phyloP scores from a whole-genome alignment of 2,113 vertebrate genomes.

The Alouatta palliata region DNA sequence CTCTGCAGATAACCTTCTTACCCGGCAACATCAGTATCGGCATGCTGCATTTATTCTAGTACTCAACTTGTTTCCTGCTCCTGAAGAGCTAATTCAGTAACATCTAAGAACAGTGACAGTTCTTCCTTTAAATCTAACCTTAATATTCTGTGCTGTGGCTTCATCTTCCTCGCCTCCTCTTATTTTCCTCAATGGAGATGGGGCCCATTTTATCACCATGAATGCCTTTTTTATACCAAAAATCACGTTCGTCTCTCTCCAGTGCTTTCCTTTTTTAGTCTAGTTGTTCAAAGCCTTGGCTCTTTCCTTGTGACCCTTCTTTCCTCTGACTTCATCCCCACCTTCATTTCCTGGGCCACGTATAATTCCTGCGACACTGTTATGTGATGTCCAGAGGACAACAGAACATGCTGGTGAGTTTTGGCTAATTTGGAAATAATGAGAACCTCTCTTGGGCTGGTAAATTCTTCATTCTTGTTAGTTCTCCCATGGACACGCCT shows the following conservation, averaged over 20 bases:
- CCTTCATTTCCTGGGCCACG: neutral
- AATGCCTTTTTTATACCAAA: neutral
- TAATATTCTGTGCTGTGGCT: neutral
- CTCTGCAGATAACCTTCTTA: neutral
- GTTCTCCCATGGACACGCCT: neutral
- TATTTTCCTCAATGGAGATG: neutral
- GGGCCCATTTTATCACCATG: neutral
- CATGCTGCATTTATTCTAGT: fast-evolving
- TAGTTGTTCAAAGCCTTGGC: neutral
- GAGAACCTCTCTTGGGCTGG: neutral
- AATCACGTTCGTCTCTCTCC: neutral
- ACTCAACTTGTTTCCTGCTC: neutral
- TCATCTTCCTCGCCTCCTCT: neutral
- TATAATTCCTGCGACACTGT: neutral
- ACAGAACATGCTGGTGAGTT: neutral
- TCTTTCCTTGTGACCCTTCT: neutral
- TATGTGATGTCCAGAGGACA: neutral
- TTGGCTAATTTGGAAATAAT: conserved; percentile 46
- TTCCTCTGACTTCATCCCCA: neutral
- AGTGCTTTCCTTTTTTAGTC: neutral
- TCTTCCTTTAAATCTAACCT: neutral
- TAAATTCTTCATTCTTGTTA: neutral
- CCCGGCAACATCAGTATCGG: neutral
- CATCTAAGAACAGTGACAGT: neutral
- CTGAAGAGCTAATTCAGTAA: neutral